Conservation (phyloP, 2,113 vertebrate genomes). For the Hypocryptadius cinnamomeus region DNA sequence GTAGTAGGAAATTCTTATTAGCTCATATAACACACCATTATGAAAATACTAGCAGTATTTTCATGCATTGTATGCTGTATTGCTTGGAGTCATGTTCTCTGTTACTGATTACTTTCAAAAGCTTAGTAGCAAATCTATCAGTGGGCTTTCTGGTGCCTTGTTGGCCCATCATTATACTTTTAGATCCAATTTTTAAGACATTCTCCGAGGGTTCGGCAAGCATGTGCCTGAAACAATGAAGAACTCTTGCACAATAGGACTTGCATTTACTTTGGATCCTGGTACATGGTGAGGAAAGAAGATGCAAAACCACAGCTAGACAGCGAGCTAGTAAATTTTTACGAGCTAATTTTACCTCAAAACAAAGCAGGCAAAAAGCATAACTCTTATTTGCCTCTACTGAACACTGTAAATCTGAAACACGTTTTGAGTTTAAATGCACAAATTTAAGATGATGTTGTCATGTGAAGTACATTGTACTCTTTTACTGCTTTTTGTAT, state of each 20-base stretch:
- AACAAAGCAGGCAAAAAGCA: background rate
- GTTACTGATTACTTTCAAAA: background rate
- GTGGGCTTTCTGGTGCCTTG: background rate
- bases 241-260: background rate
- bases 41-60: background rate
- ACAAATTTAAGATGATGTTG: background rate
- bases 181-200: background rate
- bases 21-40: fast-evolving
- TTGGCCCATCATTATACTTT: background rate
- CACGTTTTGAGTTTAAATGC: background rate
- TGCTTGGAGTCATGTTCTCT: background rate
- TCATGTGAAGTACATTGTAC: background rate
- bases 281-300: background rate
- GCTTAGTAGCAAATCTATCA: background rate
- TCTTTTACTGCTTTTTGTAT: background rate
- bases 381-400: background rate
- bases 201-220: background rate
- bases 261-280: background rate
- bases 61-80: background rate
- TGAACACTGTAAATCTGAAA: background rate
- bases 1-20: background rate
- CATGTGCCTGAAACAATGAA: background rate
- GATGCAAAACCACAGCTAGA: background rate
- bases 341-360: background rate
- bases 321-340: background rate